Conservation (phyloP, 2,888 invertebrate species). For the Minunthozetes semirufus region DNA sequence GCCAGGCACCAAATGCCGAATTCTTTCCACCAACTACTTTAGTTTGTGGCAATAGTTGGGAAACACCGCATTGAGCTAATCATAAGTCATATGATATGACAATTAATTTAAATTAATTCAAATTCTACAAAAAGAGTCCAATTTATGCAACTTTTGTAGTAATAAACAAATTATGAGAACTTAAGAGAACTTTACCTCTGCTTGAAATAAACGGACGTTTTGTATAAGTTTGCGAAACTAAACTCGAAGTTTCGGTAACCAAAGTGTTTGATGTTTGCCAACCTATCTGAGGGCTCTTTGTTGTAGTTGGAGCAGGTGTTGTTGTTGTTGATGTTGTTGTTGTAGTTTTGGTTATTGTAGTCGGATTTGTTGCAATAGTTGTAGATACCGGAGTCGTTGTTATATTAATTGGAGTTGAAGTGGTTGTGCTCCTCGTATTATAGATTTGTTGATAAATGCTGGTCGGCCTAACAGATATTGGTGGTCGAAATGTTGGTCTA, state of each 20-base stretch:
- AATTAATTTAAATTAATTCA: no score
- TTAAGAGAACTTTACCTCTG: no score
- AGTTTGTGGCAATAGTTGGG: conserved; percentile 41
- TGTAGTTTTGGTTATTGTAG: not conserved
- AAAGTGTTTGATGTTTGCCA: not conserved
- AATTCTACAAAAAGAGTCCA: no score
- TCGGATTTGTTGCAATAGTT: not conserved
- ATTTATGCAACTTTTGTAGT: no score
- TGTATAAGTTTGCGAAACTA: conserved; percentile 10
- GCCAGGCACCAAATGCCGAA: conserved; percentile 44
- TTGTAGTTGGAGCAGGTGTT: no score
- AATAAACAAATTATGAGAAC: no score
- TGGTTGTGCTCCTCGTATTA: conserved; percentile 11
- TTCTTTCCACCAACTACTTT: conserved; percentile 44
- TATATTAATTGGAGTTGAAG: conserved; percentile 6
- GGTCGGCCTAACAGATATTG: conserved; percentile 18
- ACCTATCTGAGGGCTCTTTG: not conserved
- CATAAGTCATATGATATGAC: no score
- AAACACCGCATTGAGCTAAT: conserved; percentile 43
- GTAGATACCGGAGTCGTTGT: not conserved
- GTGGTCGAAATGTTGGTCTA: conserved; percentile 32
- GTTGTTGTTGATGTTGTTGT: conserved; percentile 22
- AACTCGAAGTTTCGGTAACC: not conserved
- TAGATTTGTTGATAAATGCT: conserved; percentile 15
- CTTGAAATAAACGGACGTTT: not conserved